Evolutionary conservation across 2,888 invertebrate genomes (phyloP), one percentile per base, ranked within the genome.

Genomic region (Harpalus rufipes): DNA sequence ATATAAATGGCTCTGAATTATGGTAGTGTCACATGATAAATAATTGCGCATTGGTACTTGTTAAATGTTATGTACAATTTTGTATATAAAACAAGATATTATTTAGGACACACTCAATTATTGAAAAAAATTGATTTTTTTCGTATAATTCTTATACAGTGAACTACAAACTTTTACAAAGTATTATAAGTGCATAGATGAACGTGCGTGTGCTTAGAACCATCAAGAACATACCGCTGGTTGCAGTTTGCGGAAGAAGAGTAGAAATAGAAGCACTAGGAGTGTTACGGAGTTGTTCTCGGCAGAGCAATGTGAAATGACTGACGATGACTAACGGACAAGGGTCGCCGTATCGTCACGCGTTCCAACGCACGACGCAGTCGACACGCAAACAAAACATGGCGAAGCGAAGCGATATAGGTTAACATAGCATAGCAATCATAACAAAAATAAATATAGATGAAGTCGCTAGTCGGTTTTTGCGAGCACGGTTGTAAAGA

Each of bases 311-410:
- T 68, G 68, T 68, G 72, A 44, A 74, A 74, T 74, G 72, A 74
- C 16, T 74, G 44, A 68, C 72, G 72, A 74, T 44, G 72, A 74
- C 72, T 74, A 74, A 74, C 44, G 44, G 44, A 74, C 44, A 74
- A 41, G 18, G 72, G 72, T 74, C 72, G 41, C 72, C 12, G 18
- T 32, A 74, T 74, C 72, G 72, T 74, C 72, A 74, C 72, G 72
- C 72, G 72, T 74, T 41, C 44, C 72, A 44, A 74, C 72, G 41
- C 72, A 74, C 72, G 8, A 63, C 63, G 63, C 63, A 63, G 18
- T 8, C 12, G 18, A 18, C 63, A 63, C 63, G 63, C 63, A 63
- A 63, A 51, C 44, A 8, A 51, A 51, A 51, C 44, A 51, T 51
- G 44, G 44, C 44, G 12, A 51, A 51, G 32, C 32, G 32, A 32